Evolutionary conservation across 2,797 vertebrate species (phyloP).

Genomic region (Scolopax bukidnonensis): DNA sequence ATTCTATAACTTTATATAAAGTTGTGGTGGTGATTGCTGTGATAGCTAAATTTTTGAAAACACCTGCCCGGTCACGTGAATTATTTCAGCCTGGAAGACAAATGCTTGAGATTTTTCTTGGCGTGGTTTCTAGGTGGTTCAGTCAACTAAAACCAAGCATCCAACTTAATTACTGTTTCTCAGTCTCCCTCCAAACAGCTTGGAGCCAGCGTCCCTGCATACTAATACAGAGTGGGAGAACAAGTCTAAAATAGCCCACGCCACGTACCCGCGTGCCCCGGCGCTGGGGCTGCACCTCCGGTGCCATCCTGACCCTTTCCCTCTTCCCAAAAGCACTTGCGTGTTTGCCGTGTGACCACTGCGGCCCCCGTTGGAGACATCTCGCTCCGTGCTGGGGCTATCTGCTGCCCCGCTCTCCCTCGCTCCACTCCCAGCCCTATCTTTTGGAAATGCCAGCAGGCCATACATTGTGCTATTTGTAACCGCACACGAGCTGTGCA

Average conservation of each 20-base stretch:
- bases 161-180: background rate
- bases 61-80: background rate
- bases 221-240: background rate
- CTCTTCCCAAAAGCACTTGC: fast-evolving
- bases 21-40: background rate
- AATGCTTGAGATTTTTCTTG: constrained; percentile 7
- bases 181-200: background rate
- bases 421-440: fast-evolving
- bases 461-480: background rate
- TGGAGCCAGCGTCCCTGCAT: background rate
- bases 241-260: background rate
- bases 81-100: background rate
- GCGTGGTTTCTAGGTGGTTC: background rate
- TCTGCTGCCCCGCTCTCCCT: background rate
- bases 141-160: background rate
- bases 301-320: background rate
- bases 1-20: background rate
- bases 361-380: fast-evolving
- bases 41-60: background rate
- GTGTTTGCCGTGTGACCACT: background rate
- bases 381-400: fast-evolving
- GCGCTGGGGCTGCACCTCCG: fast-evolving
- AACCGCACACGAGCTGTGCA: background rate
- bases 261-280: background rate
- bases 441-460: background rate